Base-by-base conservation (phyloP, 1,140 invertebrate genomes). In the Goniozus legneri region DNA sequence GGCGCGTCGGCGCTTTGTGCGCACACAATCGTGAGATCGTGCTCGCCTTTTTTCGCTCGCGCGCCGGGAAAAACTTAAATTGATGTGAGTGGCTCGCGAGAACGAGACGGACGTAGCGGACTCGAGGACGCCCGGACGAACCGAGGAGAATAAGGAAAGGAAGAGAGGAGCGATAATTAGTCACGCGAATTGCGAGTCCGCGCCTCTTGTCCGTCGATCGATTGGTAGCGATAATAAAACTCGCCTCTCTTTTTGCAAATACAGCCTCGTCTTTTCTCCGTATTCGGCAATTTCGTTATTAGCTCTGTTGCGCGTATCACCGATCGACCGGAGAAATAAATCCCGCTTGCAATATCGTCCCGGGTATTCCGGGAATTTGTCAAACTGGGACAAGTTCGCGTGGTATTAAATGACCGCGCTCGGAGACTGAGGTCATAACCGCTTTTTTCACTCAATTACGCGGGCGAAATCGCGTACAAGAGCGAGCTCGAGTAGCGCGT, bases 1-100 rank as follows among this genome's bases (percentile, higher is more conserved):
- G 58, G 63, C 64, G 58, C 58, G 70, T 69, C 69, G 69, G 70
- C 68, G 53, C 69, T 69, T 72, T 73, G 69, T 65, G 60, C 35
- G 47, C 57, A 59, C 65, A 67, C 66, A 69, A 71, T 74, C 69
- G 60, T 66, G 67, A 65, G 69, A 72, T 72, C 69, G 63, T 67
- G 56, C 62, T 52, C 55, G 45, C 38, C 61, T 65, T 69, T 60
- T 67, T 71, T 67, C 51, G 52, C 53, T 47, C 40, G 16, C 42
- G 33, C 47, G 19, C 34, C 32, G 38, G 64, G 57, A 71, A 68
- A 63, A 69, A 65, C 59, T 64, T 69, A 60, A 71, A 73, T 72
- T 69, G 69, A 73, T 69, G 69, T 65, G 66, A 66, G 56, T 49
- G 53, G 49, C 31, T 48, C 21, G 53, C 50, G 37, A 42, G 55